phyloP scores from a whole-genome alignment of 2,888 invertebrate genomes.

The Timema podura region DNA sequence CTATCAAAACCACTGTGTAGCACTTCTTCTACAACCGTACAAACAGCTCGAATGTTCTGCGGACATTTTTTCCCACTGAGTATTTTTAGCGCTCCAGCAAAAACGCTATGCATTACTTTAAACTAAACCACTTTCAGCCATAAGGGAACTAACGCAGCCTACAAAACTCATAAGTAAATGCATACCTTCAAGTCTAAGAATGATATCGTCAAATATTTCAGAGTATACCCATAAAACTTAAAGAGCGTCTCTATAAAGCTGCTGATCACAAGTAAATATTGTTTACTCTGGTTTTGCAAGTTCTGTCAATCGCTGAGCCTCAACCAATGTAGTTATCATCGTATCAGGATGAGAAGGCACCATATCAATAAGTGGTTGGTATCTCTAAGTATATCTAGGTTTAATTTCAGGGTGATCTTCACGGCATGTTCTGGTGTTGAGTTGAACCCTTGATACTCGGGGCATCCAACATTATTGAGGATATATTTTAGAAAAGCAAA shows the following conservation, averaged over 20 bases:
- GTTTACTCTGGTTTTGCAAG: neutral
- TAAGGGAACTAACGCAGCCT: neutral
- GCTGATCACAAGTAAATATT: slow-evolving; percentile 2
- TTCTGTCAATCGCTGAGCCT: neutral
- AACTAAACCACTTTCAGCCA: neutral
- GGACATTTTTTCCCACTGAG: neutral
- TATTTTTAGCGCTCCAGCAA: neutral
- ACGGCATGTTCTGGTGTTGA: neutral
- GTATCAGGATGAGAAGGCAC: neutral
- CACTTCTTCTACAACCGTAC: neutral
- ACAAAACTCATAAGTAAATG: neutral
- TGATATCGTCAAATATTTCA: neutral
- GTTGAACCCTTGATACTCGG: neutral
- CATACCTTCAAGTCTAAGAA: neutral
- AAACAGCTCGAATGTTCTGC: neutral
- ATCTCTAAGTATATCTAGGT: neutral
- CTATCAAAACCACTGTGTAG: neutral
- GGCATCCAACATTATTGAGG: neutral
- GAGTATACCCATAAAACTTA: neutral
- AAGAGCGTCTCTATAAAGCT: neutral
- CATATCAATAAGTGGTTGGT: neutral
- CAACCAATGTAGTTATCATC: neutral
- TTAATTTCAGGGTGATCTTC: neutral
- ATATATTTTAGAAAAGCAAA: neutral
- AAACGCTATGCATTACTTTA: neutral